phyloP scores from a whole-genome alignment of 2,797 vertebrate species.

The Melanotaenia boesemani region DNA sequence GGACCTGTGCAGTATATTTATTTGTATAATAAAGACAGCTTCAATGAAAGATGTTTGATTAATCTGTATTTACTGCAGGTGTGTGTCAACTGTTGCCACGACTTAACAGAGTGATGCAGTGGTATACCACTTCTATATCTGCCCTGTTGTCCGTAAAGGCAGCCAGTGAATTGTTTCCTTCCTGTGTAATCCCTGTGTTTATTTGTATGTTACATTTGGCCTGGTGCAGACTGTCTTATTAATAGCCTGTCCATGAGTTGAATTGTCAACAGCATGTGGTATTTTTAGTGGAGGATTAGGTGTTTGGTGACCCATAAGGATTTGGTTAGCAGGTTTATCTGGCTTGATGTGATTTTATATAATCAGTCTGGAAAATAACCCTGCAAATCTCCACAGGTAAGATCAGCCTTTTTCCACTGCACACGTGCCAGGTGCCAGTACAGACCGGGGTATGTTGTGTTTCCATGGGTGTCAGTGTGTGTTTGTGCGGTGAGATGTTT shows the following conservation, averaged over 20 bases:
- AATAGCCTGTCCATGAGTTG: conserved; percentile 53
- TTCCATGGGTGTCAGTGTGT: no score
- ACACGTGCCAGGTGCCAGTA: not conserved
- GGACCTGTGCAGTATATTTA: not conserved
- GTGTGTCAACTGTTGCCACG: not conserved
- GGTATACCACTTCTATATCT: conserved; percentile 2
- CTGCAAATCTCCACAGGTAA: conserved; percentile 51
- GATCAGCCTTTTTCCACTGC: conserved; percentile 53
- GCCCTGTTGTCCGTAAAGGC: not conserved
- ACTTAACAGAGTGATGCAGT: not conserved
- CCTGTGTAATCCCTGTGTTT: conserved; percentile 46
- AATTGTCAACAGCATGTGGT: conserved; percentile 46
- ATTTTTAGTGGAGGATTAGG: conserved; percentile 69
- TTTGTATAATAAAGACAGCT: not conserved
- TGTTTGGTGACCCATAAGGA: conserved; percentile 70
- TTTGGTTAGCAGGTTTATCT: conserved; percentile 71
- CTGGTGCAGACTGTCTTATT: conserved; percentile 58
- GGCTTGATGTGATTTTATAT: conserved; percentile 53
- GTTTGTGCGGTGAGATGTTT: not conserved
- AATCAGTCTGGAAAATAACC: conserved; percentile 64
- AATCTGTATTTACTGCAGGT: not conserved
- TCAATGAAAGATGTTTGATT: not conserved
- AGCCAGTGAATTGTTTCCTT: conserved; percentile 54
- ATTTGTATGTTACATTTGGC: conserved; percentile 54
- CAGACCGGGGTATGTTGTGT: not conserved